phyloP scores from a whole-genome alignment of 2,113 vertebrate genomes.

The Pelvicachromis taeniatus region DNA sequence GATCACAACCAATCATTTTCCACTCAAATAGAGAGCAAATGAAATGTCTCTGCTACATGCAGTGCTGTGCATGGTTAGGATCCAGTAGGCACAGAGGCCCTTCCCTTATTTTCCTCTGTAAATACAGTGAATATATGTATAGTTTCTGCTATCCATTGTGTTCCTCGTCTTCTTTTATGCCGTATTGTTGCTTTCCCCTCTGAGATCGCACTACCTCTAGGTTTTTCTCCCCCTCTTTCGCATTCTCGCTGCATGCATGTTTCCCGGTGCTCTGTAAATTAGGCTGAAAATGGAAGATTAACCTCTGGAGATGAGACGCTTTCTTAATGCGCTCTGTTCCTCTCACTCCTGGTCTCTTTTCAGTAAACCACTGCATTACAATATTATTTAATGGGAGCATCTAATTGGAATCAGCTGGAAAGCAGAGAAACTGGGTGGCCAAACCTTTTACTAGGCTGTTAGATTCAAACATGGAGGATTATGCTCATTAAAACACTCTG shows the following conservation, averaged over 20 bases:
- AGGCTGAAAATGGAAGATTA: constrained; percentile 62
- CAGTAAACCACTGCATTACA: constrained; percentile 29
- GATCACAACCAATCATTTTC: constrained; percentile 57
- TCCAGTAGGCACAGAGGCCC: background rate
- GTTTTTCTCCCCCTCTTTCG: constrained; percentile 3
- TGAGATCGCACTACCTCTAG: background rate
- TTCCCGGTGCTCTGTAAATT: constrained; percentile 58
- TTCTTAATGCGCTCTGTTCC: constrained; percentile 37
- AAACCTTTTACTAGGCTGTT: constrained; percentile 18
- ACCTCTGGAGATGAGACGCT: constrained; percentile 49
- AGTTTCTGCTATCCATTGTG: background rate
- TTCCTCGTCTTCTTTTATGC: background rate
- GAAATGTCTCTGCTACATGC: constrained; percentile 40
- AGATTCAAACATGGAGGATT: constrained; percentile 46
- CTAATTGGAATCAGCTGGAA: constrained; percentile 65
- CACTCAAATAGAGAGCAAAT: constrained; percentile 61
- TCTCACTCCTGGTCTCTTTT: constrained; percentile 20
- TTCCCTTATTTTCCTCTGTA: background rate
- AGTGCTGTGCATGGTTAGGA: constrained; percentile 23
- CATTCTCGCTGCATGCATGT: constrained; percentile 33
- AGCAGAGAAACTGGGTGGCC: constrained; percentile 31
- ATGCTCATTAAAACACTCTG: constrained; percentile 44
- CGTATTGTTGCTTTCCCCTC: background rate
- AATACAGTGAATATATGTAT: background rate
- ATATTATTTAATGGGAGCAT: constrained; percentile 49